phyloP scores from a whole-genome alignment of 1,140 invertebrate species.

The Aphaenogaster ashmeadi region DNA sequence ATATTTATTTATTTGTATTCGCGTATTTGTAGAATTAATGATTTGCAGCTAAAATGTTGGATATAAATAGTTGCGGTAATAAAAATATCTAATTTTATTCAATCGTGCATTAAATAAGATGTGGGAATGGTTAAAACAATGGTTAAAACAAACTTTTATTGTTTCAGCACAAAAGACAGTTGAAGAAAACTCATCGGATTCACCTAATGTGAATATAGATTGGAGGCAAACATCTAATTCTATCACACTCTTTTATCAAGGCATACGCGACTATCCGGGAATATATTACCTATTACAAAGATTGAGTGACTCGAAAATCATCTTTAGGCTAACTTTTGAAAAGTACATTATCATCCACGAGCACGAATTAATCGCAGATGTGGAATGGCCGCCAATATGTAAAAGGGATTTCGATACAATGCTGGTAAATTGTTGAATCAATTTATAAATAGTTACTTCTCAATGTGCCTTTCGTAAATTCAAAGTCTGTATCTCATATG shows the following conservation, averaged over 20 bases:
- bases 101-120: constrained; percentile 7
- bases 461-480: neutral
- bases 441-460: neutral
- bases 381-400: constrained; percentile 84
- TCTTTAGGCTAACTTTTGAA: constrained; percentile 74
- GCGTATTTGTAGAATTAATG: neutral
- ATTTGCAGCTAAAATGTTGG: neutral
- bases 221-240: constrained; percentile 84
- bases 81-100: neutral
- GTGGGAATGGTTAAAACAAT: neutral
- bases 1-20: too few species aligned
- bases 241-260: constrained; percentile 80
- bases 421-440: constrained; percentile 73
- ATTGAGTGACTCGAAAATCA: constrained; percentile 76
- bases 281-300: constrained; percentile 77
- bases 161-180: constrained; percentile 58
- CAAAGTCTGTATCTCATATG: constrained; percentile 1
- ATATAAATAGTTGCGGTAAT: neutral
- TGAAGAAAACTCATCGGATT: constrained; percentile 79
- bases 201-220: constrained; percentile 75
- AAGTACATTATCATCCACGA: constrained; percentile 77
- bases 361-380: constrained; percentile 77
- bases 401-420: constrained; percentile 77
- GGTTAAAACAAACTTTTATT: neutral
- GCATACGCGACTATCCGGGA: constrained; percentile 66